Base-by-base conservation (phyloP, 2,888 invertebrate species). In the Tupiocoris notatus region DNA sequence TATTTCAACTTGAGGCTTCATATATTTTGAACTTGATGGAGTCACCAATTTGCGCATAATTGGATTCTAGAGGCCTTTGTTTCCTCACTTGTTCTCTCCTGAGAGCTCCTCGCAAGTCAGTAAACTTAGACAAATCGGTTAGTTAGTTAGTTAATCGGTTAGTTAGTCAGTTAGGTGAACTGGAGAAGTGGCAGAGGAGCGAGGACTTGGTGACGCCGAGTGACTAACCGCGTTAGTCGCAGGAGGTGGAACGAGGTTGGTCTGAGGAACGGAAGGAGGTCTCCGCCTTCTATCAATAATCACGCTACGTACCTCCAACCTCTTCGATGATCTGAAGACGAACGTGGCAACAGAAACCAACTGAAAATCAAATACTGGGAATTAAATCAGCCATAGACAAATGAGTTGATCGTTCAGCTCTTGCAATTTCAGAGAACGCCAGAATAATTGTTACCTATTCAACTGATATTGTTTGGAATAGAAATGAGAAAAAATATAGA, bases 121-220 rank as follows among this genome's bases (percentile, higher is more conserved):
- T 59, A 59, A 70, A 70, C 58, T 70, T 70, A 70, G 70, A 70
- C 58, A 23, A 70, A 70, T 70, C 59, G 59, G 70, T 70, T 70
- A 70, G 70, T 70, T 59, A 70, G 70, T 58, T 39, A 39, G 39
- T 39, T 39, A 39, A 39, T 39, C 39, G 39, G 39, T 39, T 39
- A 39, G 39, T 39, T 39, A 39, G 39, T 39, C 39, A 39, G 39
- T 39, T 39, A 39, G 39, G 39, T 39, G 39, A 39, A 39, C 39
- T 39, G 39, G 39, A 3, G 39, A 39, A 39, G 39, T 39, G 39
- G 12, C 39, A 39, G 39, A 3, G 39, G 39, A 39, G 39, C 39
- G 39, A 39, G 39, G 39, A 39, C 39, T 39, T 39, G 73, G 73
- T 63, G 73, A 61, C 61, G 62, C 58, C 61, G 62, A 39, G 73